These are phyloP conservation scores for Dryococelus australis DNA, from an alignment of 2,888 invertebrate species.

Conservation along the genomic window DNA sequence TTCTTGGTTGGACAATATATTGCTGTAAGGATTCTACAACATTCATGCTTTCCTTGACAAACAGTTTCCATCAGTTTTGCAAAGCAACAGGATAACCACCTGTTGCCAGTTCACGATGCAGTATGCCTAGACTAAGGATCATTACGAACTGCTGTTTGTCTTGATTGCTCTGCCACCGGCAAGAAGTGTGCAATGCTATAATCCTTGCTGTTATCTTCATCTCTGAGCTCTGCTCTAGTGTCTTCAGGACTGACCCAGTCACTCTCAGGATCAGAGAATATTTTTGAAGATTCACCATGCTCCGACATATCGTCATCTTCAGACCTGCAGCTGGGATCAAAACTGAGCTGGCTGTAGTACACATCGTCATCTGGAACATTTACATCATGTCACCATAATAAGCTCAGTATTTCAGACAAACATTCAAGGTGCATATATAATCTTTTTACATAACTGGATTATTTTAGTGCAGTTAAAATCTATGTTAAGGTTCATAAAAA, in stretches of 20 bases:
- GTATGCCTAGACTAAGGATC: neutral
- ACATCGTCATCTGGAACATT: slow-evolving; percentile 41
- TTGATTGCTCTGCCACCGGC: neutral
- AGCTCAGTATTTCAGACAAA: neutral
- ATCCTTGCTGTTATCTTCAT: neutral
- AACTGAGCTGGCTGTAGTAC: slow-evolving; percentile 46
- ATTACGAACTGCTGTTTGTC: neutral
- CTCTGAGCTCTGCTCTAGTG: neutral
- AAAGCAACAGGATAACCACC: no score
- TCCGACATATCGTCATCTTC: slow-evolving; percentile 58
- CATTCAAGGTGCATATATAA: neutral
- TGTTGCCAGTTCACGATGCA: neutral
- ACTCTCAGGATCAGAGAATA: slow-evolving; percentile 53
- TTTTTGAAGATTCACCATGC: slow-evolving; percentile 39
- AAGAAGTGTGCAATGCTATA: neutral
- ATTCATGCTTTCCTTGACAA: no score
- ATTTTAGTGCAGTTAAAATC: no score
- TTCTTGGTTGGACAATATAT: neutral
- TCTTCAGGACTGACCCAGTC: slow-evolving; percentile 47
- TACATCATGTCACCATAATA: neutral
- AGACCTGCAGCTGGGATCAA: slow-evolving; percentile 52
- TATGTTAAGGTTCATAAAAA: no score
- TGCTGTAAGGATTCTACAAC: neutral
- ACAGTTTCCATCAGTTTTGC: no score
- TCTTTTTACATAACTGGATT: no score